phyloP scores from a whole-genome alignment of 23 tunicate species.

The Corella eumyota region DNA sequence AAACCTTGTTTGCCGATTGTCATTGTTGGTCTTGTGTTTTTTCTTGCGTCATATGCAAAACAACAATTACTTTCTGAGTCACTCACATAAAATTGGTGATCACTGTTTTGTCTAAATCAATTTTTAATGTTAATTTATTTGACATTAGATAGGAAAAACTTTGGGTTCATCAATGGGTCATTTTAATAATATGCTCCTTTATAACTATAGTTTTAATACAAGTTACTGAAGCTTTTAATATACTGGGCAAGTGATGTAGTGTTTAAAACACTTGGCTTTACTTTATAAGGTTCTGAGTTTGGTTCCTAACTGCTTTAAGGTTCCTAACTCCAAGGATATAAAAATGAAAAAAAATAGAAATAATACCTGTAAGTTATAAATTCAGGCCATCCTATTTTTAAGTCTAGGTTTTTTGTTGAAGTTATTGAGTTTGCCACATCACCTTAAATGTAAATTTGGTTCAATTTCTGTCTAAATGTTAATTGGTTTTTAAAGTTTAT shows the following conservation, averaged over 20 bases:
- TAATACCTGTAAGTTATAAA: conserved; percentile 44
- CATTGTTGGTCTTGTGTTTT: conserved; percentile 1
- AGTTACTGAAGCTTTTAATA: too few relatives aligned
- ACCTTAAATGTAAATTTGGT: too few relatives aligned
- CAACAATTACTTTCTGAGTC: conserved; percentile 32
- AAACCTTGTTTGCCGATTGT: conserved; percentile 29
- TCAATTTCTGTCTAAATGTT: too few relatives aligned
- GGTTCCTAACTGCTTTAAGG: too few relatives aligned
- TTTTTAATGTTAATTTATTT: neutral
- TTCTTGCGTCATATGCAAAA: conserved; percentile 37
- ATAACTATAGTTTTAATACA: too few relatives aligned
- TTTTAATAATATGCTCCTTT: too few relatives aligned
- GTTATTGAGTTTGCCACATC: conserved; percentile 3
- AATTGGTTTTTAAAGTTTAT: too few relatives aligned
- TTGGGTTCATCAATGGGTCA: neutral
- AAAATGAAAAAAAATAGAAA: too few relatives aligned
- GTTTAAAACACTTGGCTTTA: too few relatives aligned
- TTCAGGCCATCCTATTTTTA: conserved; percentile 38
- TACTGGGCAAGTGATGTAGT: too few relatives aligned
- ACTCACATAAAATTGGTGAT: conserved; percentile 27
- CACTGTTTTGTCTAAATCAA: conserved; percentile 22
- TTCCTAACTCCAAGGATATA: too few relatives aligned
- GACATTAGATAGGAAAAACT: neutral
- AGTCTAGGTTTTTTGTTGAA: neutral
- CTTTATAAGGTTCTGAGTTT: too few relatives aligned